Evolutionary conservation across 92 coral and sea anemone species (phyloP).

Genomic region (Porites divaricata): DNA sequence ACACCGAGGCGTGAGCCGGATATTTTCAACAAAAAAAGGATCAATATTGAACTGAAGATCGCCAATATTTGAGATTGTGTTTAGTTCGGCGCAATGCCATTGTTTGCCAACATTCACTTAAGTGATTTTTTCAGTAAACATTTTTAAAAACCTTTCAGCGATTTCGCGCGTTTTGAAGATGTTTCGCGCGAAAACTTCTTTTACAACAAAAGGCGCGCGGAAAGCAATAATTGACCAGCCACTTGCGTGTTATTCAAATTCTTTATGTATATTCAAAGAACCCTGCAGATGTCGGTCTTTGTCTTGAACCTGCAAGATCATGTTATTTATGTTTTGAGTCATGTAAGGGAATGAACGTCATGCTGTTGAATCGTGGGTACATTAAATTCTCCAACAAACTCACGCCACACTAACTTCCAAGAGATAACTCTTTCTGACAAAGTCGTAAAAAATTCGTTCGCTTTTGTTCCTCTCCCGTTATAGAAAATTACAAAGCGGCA

Average conservation of each 20-base stretch:
- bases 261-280: conserved; percentile 47
- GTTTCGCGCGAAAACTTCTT: background rate
- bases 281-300: conserved; percentile 55
- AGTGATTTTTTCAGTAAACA: conserved; percentile 65
- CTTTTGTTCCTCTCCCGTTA: conserved; percentile 22
- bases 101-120: conserved; percentile 81
- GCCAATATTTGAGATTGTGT: conserved; percentile 72
- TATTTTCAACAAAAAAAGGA: conserved; percentile 68
- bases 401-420: background rate
- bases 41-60: conserved; percentile 80
- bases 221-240: background rate
- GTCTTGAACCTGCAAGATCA: conserved; percentile 27
- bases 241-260: conserved; percentile 50
- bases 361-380: conserved; percentile 15
- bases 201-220: conserved; percentile 1
- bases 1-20: conserved; percentile 82
- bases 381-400: background rate
- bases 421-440: background rate
- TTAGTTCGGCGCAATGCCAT: conserved; percentile 48
- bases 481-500: conserved; percentile 36
- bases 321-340: conserved; percentile 36
- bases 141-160: conserved; percentile 30
- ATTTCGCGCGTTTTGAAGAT: conserved; percentile 24
- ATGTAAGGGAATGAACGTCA: conserved; percentile 14
- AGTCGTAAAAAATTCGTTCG: background rate